Conservation (phyloP, 2,113 vertebrate species). For the Dasypus novemcinctus region DNA sequence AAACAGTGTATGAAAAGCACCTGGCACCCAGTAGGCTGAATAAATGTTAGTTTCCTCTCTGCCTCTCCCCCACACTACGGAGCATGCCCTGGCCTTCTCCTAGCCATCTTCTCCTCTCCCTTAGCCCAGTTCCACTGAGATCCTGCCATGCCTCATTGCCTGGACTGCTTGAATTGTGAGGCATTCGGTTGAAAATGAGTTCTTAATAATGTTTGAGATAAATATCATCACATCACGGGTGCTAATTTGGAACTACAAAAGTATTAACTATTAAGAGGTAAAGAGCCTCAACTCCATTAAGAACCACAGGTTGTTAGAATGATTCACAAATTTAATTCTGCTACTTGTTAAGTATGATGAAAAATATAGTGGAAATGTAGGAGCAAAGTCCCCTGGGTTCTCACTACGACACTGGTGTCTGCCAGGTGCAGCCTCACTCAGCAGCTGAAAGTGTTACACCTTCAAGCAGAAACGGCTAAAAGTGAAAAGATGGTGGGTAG, state of each 20-base stretch:
- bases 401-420: slow-evolving; percentile 1
- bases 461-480: slow-evolving; percentile 7
- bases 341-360: slow-evolving; percentile 20
- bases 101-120: background rate
- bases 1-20: background rate
- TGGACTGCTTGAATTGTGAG: background rate
- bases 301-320: slow-evolving; percentile 6
- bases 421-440: slow-evolving; percentile 9
- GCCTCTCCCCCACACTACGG: background rate
- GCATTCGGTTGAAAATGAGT: background rate
- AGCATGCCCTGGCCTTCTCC: background rate
- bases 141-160: background rate
- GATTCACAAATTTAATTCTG: slow-evolving; percentile 33
- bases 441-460: background rate
- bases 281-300: slow-evolving; percentile 38
- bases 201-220: background rate
- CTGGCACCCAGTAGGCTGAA: background rate
- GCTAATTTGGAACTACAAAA: slow-evolving; percentile 41
- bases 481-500: background rate
- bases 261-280: slow-evolving; percentile 15
- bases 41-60: background rate
- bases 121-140: background rate
- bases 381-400: background rate
- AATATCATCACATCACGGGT: background rate
- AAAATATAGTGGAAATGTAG: slow-evolving; percentile 22